phyloP scores from a whole-genome alignment of 2,888 invertebrate genomes.

The Drosophila recens region DNA sequence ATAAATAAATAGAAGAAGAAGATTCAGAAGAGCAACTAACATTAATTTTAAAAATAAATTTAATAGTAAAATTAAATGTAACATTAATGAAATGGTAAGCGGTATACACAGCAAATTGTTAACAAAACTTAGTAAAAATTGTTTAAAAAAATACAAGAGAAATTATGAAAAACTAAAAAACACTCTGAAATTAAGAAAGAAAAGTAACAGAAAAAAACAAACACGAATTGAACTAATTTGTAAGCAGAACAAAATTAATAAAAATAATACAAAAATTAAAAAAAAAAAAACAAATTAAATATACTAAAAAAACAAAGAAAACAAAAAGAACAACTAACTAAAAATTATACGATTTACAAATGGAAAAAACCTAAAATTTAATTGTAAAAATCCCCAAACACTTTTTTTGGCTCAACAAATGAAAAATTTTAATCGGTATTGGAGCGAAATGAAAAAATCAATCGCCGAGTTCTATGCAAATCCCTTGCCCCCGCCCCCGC shows the following conservation, averaged over 20 bases:
- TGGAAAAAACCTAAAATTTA: slow-evolving; percentile 44
- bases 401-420: slow-evolving; percentile 48
- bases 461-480: slow-evolving; percentile 22
- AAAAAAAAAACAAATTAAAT: slow-evolving; percentile 50
- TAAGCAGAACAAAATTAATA: slow-evolving; percentile 41
- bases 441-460: slow-evolving; percentile 19
- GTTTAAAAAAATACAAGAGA: slow-evolving; percentile 47
- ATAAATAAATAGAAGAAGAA: slow-evolving; percentile 16
- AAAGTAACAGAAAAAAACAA: slow-evolving; percentile 18
- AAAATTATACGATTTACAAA: slow-evolving; percentile 75
- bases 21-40: slow-evolving; percentile 61
- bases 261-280: slow-evolving; percentile 11
- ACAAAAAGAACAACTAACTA: slow-evolving; percentile 43
- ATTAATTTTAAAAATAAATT: slow-evolving; percentile 73
- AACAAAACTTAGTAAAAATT: slow-evolving; percentile 66
- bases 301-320: slow-evolving; percentile 49
- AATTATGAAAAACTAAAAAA: slow-evolving; percentile 31
- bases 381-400: slow-evolving; percentile 55
- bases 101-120: slow-evolving; percentile 66
- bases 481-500: not conserved
- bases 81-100: slow-evolving; percentile 52
- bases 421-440: slow-evolving; percentile 27
- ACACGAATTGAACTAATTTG: slow-evolving; percentile 57
- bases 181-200: slow-evolving; percentile 31
- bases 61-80: slow-evolving; percentile 73